Evolutionary conservation across 2,797 vertebrate species (phyloP).

Genomic region (Chloroceryle amazona): DNA sequence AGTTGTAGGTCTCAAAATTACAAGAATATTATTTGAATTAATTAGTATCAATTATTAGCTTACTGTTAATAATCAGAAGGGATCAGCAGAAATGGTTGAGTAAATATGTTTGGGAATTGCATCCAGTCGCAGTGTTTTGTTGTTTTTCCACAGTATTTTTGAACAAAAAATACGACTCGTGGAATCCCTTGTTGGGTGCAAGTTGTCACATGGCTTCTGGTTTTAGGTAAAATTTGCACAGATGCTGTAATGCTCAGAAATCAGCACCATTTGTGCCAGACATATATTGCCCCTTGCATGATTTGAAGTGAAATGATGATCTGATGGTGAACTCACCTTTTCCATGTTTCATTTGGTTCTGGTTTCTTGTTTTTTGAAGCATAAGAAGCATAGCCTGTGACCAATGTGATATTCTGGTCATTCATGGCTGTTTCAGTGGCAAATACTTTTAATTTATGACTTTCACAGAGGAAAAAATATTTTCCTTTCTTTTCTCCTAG

Average conservation of each 20-base stretch:
- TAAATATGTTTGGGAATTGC: not conserved
- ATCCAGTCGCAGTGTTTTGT: fast-evolving
- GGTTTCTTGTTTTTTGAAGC: not conserved
- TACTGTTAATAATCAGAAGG: not conserved
- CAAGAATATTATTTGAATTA: not conserved
- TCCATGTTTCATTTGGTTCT: not conserved
- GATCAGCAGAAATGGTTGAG: not conserved
- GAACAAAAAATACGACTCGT: not conserved
- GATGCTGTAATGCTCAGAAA: not conserved
- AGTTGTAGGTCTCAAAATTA: not conserved
- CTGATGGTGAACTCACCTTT: not conserved
- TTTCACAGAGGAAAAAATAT: not conserved
- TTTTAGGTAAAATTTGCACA: not conserved
- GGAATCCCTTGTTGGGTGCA: not conserved
- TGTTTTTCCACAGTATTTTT: not conserved
- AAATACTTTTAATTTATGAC: not conserved
- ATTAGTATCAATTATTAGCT: not conserved
- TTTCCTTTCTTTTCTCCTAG: not conserved
- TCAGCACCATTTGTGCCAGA: not conserved
- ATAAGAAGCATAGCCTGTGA: fast-evolving
- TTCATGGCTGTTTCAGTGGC: not conserved
- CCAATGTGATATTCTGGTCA: fast-evolving
- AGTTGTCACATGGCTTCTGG: fast-evolving
- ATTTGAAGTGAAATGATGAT: not conserved
- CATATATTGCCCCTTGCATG: not conserved